Base-by-base conservation (phyloP, 2,888 invertebrate genomes). In the Dyspetes luteomarginatus region DNA sequence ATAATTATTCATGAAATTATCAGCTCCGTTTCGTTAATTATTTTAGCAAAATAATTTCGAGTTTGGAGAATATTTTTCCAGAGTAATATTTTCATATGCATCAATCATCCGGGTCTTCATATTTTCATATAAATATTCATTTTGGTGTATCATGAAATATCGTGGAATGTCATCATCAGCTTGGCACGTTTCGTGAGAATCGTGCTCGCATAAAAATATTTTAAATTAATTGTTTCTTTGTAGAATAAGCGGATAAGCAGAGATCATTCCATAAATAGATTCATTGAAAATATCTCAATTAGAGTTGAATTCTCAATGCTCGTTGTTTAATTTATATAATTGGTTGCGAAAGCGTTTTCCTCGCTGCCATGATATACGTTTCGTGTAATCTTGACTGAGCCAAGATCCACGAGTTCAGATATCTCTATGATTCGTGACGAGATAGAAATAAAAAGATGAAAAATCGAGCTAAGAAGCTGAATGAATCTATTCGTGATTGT, bases 361-460 rank as follows among this genome's bases (percentile, higher is more conserved):
- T 41, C 41, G 19, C 24, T 22, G 30, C 7, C 48, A 12, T 15
- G 30, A 65, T 58, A n/a, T n/a, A 36, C 4, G 24, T 74, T 58
- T 55, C 74, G 45, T 30, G 56, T 28, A 64, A 55, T 48, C 30
- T 26, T 26, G 28, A 5, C 17, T 36, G 1, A 12, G 22, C 4
- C 3, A 41, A 45, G 74, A 74, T 65, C 28, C 43, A 55, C 52
- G 64, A 41, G 24, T 55, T 52, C 22, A 52, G 52, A 62, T 72
- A 72, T 52, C 24, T 30, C 62, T 55, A 26, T 56, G 30, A 56
- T 28, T 58, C 45, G 43, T 15, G 45, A 17, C 45, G 56, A 58
- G 69, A 24, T 36, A 9, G 26, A 36, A 12, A 36, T 15, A 36
- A 12, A 4, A 3, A 41, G 17, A 30, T 5, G 7, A 12, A 55